A percentile compares a stretch with the other conserved stretches of the same genome.
Evolutionary conservation across 1,140 invertebrate genomes (phyloP).

Genomic region (Vollenhovia emeryi): DNA sequence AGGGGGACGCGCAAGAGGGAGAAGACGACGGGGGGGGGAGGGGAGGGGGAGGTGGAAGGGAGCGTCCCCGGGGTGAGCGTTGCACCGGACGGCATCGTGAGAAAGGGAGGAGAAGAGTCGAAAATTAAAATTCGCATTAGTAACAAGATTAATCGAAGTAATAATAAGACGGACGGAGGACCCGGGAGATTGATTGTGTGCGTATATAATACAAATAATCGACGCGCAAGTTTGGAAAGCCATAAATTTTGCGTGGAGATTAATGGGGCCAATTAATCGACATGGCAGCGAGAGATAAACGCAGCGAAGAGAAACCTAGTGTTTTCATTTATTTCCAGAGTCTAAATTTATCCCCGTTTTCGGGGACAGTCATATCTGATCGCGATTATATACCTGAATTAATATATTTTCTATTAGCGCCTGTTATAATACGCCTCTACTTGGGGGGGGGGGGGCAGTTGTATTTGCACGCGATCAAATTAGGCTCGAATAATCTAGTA

Average conservation of each 20-base stretch:
- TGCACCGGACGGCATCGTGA: conserved; percentile 22
- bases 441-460: too few relatives aligned
- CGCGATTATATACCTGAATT: neutral
- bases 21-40: conserved; percentile 8
- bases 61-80: conserved; percentile 17
- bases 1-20: conserved; percentile 9
- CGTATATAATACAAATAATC: neutral
- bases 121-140: conserved; percentile 5
- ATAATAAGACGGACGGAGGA: neutral
- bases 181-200: too few relatives aligned
- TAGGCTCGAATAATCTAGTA: neutral
- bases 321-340: neutral
- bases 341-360: neutral
- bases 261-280: neutral
- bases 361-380: neutral
- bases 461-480: too few relatives aligned
- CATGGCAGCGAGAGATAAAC: neutral
- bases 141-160: neutral
- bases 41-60: too few relatives aligned
- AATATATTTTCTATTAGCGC: neutral
- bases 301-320: neutral
- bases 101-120: neutral
- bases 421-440: too few relatives aligned
- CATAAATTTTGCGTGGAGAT: neutral
- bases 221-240: neutral